Percentiles rank a stretch among this genome's conserved stretches.
These are phyloP conservation scores for Sebastolobus alascanus DNA, from an alignment of 2,797 vertebrate genomes.

Conservation along the genomic window DNA sequence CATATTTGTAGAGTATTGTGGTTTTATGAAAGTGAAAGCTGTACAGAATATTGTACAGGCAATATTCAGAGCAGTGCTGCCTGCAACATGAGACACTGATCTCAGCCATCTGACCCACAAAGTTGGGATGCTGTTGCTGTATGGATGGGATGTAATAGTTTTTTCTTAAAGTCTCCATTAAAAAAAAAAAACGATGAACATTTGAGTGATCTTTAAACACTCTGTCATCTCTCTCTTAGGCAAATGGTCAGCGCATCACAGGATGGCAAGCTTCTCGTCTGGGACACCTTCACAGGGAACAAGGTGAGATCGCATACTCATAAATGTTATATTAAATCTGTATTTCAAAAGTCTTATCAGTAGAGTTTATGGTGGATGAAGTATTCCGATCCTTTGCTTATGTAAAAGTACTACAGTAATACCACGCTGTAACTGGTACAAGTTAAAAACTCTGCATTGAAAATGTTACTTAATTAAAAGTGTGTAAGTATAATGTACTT, in stretches of 20 bases:
- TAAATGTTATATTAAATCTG: neutral
- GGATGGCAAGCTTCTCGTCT: constrained; percentile 92
- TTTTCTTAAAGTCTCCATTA: neutral
- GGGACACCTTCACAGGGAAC: constrained; percentile 88
- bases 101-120: neutral
- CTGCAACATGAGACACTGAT: neutral
- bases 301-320: constrained; percentile 67
- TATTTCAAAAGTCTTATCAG: neutral
- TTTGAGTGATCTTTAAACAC: neutral
- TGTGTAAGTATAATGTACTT: neutral
- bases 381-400: neutral
- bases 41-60: too few relatives aligned
- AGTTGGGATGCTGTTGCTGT: neutral
- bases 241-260: constrained; percentile 93
- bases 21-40: neutral
- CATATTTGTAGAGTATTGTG: neutral
- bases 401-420: neutral
- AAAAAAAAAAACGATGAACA: neutral
- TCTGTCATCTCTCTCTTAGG: constrained; percentile 65
- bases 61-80: neutral
- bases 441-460: neutral
- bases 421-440: neutral
- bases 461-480: neutral
- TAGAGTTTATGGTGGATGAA: neutral
- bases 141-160: neutral